Evolutionary conservation across 2,797 vertebrate genomes (phyloP).

Genomic region (Brachymystax lenok): DNA sequence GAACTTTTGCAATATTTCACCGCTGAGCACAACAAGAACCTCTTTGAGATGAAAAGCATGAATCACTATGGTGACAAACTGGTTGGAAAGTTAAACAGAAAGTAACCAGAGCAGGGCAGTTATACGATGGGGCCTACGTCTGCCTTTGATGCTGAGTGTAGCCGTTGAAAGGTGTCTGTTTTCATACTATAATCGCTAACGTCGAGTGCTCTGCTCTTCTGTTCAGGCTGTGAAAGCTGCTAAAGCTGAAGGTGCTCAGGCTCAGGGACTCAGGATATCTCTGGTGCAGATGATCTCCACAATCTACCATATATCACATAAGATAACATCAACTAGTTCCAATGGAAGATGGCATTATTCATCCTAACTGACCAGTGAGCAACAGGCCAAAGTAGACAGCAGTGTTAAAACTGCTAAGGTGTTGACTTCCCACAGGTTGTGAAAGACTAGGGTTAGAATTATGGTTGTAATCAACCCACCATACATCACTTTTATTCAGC

Average conservation of each 20-base stretch:
- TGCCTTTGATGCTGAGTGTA: conserved; percentile 71
- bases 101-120: conserved; percentile 67
- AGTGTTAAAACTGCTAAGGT: background rate
- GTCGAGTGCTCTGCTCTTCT: conserved; percentile 60
- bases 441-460: background rate
- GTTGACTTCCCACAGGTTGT: background rate
- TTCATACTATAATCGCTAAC: conserved; percentile 61
- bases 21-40: conserved; percentile 64
- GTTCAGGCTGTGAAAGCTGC: conserved; percentile 50
- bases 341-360: no score
- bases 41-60: conserved; percentile 64
- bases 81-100: conserved; percentile 74
- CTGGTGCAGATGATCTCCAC: conserved; percentile 47
- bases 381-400: background rate
- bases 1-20: conserved; percentile 73
- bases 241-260: conserved; percentile 50
- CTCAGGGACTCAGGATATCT: conserved; percentile 39
- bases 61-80: conserved; percentile 74
- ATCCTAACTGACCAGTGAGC: background rate
- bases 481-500: background rate
- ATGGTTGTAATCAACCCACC: background rate
- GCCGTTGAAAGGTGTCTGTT: conserved; percentile 72
- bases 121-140: conserved; percentile 36
- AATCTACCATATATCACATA: conserved; percentile 28
- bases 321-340: conserved; percentile 24